phyloP scores from a whole-genome alignment of 2,797 vertebrate genomes.

The Pogoniulus pusillus region DNA sequence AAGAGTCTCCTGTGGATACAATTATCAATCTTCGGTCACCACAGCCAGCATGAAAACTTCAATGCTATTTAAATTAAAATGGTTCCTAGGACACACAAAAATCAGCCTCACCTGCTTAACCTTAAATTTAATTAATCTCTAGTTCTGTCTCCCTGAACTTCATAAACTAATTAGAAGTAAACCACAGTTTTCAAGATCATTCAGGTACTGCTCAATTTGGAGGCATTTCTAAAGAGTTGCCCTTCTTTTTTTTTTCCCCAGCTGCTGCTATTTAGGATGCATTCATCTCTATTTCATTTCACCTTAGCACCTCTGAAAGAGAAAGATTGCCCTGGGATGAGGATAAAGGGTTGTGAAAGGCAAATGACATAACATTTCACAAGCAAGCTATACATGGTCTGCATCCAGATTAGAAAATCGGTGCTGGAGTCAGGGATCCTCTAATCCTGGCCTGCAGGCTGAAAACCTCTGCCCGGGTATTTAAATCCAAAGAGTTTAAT shows the following conservation, averaged over 20 bases:
- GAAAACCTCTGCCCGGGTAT: slow-evolving; percentile 14
- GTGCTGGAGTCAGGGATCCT: not conserved
- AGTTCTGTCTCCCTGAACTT: not conserved
- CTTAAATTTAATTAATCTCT: not conserved
- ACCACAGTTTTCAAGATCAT: not conserved
- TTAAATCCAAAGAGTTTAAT: slow-evolving; percentile 63
- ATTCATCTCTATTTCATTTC: not conserved
- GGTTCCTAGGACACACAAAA: not conserved
- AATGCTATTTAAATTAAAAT: slow-evolving; percentile 14
- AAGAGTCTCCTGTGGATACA: not conserved
- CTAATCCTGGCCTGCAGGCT: slow-evolving; percentile 41
- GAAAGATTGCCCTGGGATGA: not conserved
- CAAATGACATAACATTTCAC: not conserved
- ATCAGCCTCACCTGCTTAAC: not conserved
- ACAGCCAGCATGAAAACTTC: slow-evolving; percentile 11
- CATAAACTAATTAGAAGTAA: not conserved
- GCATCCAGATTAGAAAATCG: slow-evolving; percentile 44
- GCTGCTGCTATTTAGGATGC: not conserved
- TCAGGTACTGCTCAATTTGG: not conserved
- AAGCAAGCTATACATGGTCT: not conserved
- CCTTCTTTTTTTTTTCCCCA: not conserved
- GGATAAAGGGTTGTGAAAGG: not conserved
- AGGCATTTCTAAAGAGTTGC: not conserved
- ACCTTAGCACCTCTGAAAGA: not conserved
- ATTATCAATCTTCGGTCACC: slow-evolving; percentile 6